Evolutionary conservation across 2,797 vertebrate genomes (phyloP).

Genomic region (Hippoglossus hippoglossus): DNA sequence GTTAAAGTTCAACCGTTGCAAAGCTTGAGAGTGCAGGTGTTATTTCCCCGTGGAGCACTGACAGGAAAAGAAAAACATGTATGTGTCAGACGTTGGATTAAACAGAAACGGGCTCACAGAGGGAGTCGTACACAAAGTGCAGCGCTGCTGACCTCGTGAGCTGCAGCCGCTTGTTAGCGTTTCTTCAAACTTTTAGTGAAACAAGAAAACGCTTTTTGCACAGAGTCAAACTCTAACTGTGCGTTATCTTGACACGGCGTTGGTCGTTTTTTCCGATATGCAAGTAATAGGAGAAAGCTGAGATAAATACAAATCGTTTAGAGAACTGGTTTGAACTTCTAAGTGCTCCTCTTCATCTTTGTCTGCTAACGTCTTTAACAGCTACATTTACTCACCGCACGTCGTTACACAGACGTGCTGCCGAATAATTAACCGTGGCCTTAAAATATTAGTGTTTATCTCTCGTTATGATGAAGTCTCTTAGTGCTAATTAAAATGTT

Average conservation of each 20-base stretch:
- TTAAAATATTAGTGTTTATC: constrained; percentile 24
- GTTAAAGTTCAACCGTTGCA: constrained; percentile 59
- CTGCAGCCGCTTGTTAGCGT: neutral
- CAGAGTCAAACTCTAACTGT: neutral
- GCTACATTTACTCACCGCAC: constrained; percentile 14
- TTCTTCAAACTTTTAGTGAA: neutral
- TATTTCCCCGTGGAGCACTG: constrained; percentile 69
- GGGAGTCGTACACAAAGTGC: constrained; percentile 3
- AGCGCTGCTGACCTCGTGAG: neutral
- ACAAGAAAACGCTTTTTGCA: neutral
- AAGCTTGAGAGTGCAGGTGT: constrained; percentile 61
- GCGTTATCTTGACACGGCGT: neutral
- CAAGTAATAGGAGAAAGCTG: neutral
- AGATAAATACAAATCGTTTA: no score
- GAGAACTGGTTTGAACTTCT: neutral
- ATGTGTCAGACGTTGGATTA: constrained; percentile 43
- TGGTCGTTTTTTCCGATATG: neutral
- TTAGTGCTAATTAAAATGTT: constrained; percentile 12
- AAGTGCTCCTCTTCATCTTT: constrained; percentile 20
- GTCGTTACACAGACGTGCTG: constrained; percentile 30
- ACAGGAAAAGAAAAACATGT: constrained; percentile 43
- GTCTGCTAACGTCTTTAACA: neutral
- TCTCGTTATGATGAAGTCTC: constrained; percentile 17
- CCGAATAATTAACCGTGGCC: constrained; percentile 31
- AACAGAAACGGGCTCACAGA: constrained; percentile 1